A percentile compares a stretch with the other conserved stretches of the same genome.
Evolutionary conservation across 2,113 vertebrate genomes (phyloP).

Genomic region (Cyanocitta stelleri): DNA sequence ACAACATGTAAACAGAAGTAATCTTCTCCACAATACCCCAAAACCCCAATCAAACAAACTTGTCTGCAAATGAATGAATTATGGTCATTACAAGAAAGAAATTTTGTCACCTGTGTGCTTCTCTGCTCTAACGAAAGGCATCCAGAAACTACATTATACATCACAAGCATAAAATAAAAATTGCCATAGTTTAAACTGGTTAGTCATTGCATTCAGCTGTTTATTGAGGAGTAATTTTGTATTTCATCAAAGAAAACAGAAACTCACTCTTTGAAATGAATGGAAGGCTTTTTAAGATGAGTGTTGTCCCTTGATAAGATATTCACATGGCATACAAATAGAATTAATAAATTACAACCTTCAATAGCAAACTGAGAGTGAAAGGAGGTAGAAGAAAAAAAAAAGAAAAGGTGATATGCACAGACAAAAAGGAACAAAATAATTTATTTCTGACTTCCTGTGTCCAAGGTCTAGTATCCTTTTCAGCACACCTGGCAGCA

Average conservation of each 20-base stretch:
- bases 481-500: neutral
- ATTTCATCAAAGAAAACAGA: neutral
- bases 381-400: neutral
- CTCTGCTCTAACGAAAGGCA: neutral
- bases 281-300: neutral
- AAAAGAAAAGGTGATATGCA: neutral
- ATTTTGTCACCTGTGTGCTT: neutral
- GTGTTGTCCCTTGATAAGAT: neutral
- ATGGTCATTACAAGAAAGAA: neutral
- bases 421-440: neutral
- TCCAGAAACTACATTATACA: neutral
- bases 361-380: neutral
- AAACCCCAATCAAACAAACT: neutral
- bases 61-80: neutral
- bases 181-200: neutral
- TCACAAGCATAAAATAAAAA: neutral
- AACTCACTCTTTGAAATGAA: neutral
- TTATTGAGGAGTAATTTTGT: neutral
- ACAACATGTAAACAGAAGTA: neutral
- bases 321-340: neutral
- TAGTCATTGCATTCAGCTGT: neutral
- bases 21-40: neutral
- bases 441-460: neutral
- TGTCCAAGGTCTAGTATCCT: neutral
- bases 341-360: neutral